Evolutionary conservation across 1,140 invertebrate genomes (phyloP).

Genomic region (Eupristina koningsbergeri): DNA sequence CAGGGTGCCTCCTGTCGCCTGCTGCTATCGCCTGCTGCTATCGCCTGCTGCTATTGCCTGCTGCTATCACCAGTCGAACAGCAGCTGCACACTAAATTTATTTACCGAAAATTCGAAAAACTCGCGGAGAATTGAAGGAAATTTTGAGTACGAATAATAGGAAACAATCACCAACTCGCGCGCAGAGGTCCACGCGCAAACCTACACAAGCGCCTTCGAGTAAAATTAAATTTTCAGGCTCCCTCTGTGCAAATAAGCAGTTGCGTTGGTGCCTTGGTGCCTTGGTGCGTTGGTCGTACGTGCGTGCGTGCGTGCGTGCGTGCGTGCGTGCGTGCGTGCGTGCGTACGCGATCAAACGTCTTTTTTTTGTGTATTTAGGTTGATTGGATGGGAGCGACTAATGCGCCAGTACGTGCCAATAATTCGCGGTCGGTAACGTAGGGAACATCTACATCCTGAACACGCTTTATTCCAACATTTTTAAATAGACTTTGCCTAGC

Average conservation of each 20-base stretch:
- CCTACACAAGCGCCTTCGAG: not conserved
- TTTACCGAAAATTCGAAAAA: not conserved
- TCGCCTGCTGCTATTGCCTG: too few species aligned
- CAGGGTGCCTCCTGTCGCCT: not conserved
- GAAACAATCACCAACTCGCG: not conserved
- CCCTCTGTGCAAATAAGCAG: not conserved
- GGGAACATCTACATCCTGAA: too few species aligned
- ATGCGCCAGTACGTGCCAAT: conserved; percentile 9
- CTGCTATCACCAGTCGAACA: too few species aligned
- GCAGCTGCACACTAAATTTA: not conserved
- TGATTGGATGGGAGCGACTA: not conserved
- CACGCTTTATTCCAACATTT: too few species aligned
- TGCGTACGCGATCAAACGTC: not conserved
- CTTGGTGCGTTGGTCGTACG: too few species aligned
- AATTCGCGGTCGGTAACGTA: not conserved
- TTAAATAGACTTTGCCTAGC: too few species aligned
- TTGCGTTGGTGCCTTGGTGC: too few species aligned
- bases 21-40: too few species aligned
- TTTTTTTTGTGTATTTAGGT: not conserved
- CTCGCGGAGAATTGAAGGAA: not conserved
- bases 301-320: too few species aligned
- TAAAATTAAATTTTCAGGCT: not conserved
- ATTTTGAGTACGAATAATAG: not conserved
- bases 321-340: too few species aligned
- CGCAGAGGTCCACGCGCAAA: not conserved